phyloP scores from a whole-genome alignment of 2,888 invertebrate genomes.

The Drosophila macrospina region DNA sequence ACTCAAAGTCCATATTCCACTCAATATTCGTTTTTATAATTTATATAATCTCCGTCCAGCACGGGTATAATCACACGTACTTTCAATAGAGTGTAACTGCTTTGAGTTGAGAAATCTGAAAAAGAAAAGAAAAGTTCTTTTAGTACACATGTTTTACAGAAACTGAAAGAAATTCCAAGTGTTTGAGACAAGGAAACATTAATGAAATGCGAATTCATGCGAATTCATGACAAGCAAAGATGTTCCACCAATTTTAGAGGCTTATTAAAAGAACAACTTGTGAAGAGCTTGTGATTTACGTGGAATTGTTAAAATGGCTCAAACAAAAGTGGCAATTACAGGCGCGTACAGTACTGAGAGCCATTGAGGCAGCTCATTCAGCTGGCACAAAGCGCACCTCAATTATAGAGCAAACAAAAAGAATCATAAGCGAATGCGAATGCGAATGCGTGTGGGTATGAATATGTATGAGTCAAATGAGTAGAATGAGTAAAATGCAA shows the following conservation, averaged over 20 bases:
- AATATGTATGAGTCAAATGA: not conserved
- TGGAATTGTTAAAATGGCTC: constrained; percentile 4
- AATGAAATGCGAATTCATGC: not conserved
- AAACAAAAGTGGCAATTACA: constrained; percentile 37
- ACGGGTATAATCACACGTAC: no score
- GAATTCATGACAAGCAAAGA: no score
- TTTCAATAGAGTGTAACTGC: no score
- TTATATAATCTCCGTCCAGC: no score
- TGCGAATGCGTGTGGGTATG: not conserved
- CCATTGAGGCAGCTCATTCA: constrained; percentile 26
- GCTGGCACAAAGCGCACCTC: constrained; percentile 53
- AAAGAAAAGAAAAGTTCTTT: not conserved
- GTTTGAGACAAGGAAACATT: not conserved
- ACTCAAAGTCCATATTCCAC: not conserved
- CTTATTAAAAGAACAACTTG: not conserved
- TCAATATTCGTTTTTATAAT: no score
- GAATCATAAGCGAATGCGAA: constrained; percentile 3
- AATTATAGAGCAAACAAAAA: constrained; percentile 60
- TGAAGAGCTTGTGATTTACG: constrained; percentile 16
- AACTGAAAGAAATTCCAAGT: not conserved
- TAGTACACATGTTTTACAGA: not conserved
- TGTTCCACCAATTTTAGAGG: constrained; percentile 9
- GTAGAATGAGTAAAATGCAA: constrained; percentile 4
- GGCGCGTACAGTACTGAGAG: not conserved
- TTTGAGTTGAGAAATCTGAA: no score